Evolutionary conservation across 1,140 invertebrate species (phyloP).

Genomic region (Stratiolaelaps scimitus): DNA sequence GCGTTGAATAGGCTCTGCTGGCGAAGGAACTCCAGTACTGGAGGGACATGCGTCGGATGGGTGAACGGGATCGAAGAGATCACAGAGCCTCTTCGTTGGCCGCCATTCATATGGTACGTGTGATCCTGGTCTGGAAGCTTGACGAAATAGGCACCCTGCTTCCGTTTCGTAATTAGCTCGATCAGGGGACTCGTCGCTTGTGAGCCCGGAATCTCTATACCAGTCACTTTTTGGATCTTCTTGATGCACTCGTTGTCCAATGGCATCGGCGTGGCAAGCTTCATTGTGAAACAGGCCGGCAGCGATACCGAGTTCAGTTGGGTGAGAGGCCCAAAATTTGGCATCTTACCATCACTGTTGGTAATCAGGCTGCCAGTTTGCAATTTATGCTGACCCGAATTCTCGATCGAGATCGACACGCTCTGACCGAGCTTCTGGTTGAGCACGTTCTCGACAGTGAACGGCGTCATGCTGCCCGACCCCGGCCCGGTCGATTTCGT

Average conservation of each 20-base stretch:
- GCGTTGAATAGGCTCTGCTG: slow-evolving; percentile 86
- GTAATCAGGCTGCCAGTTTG: slow-evolving; percentile 63
- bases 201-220: slow-evolving; percentile 36
- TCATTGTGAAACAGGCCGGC: slow-evolving; percentile 77
- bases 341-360: slow-evolving; percentile 48
- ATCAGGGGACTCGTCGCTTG: slow-evolving; percentile 8
- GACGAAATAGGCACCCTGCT: slow-evolving; percentile 34
- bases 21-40: slow-evolving; percentile 65
- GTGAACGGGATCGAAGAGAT: slow-evolving; percentile 76
- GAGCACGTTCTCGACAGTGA: slow-evolving; percentile 58
- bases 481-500: slow-evolving; percentile 39
- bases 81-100: slow-evolving; percentile 60
- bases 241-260: slow-evolving; percentile 61
- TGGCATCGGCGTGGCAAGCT: slow-evolving; percentile 70
- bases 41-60: slow-evolving; percentile 80
- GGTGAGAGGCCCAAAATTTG: slow-evolving; percentile 62
- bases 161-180: slow-evolving; percentile 16
- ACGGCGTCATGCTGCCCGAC: slow-evolving; percentile 47
- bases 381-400: slow-evolving; percentile 70
- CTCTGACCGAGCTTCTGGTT: slow-evolving; percentile 63
- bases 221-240: slow-evolving; percentile 56
- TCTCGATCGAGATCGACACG: slow-evolving; percentile 77
- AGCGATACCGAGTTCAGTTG: slow-evolving; percentile 70
- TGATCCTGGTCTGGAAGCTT: slow-evolving; percentile 84
- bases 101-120: slow-evolving; percentile 77